A percentile compares a stretch with the other conserved stretches of the same genome.
Conservation (phyloP, 1,140 invertebrate genomes). For the Batillaria attramentaria region DNA sequence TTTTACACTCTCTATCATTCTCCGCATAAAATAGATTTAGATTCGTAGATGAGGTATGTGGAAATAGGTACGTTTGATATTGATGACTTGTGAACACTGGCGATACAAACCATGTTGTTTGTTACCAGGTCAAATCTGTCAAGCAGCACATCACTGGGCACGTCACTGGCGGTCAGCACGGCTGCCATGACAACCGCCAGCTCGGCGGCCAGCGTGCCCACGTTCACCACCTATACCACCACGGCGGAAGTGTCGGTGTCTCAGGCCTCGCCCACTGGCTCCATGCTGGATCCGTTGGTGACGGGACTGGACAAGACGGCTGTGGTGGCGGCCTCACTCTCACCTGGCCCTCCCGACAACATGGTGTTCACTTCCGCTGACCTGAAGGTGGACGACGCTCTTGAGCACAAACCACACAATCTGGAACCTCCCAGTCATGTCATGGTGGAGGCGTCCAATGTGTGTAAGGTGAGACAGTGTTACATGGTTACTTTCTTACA, state of each 20-base stretch:
- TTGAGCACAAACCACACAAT: slow-evolving; percentile 28
- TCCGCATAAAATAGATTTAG: too few species aligned
- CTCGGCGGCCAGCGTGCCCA: background rate
- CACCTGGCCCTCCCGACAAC: slow-evolving; percentile 7
- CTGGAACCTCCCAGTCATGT: slow-evolving; percentile 15
- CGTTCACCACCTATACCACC: slow-evolving; percentile 29
- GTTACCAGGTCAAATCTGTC: background rate
- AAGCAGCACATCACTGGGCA: slow-evolving; percentile 9
- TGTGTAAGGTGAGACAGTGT: slow-evolving; percentile 76
- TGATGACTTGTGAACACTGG: too few species aligned
- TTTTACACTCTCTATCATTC: too few species aligned
- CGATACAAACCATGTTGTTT: background rate
- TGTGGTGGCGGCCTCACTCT: background rate
- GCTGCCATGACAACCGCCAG: background rate
- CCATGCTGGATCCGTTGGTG: background rate
- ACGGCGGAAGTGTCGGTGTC: slow-evolving; percentile 18
- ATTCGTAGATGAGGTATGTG: too few species aligned
- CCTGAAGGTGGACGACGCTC: slow-evolving; percentile 14
- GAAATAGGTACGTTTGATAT: too few species aligned
- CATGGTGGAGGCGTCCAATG: slow-evolving; percentile 75
- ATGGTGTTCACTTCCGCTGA: slow-evolving; percentile 7
- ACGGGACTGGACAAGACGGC: slow-evolving; percentile 1
- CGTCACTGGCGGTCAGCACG: background rate
- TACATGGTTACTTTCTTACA: background rate
- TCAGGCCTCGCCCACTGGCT: background rate